Conservation (phyloP, 1,140 invertebrate species). For the Atopsyche davidsoni region DNA sequence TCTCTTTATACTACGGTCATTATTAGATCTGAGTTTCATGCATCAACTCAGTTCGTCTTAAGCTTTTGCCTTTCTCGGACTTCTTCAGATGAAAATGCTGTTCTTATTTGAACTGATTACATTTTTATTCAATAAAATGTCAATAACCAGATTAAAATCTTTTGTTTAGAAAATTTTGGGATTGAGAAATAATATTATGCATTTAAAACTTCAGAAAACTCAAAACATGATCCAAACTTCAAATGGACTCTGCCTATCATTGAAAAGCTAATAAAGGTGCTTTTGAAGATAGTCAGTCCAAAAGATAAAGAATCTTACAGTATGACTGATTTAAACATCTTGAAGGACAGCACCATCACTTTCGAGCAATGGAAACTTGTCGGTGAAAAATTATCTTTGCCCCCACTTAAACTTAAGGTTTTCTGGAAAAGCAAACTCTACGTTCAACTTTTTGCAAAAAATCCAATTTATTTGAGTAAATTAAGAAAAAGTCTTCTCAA, state of each 20-base stretch:
- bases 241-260: slow-evolving; percentile 17
- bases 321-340: slow-evolving; percentile 2
- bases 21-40: neutral
- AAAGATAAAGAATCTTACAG: neutral
- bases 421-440: slow-evolving; percentile 23
- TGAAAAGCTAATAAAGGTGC: slow-evolving; percentile 8
- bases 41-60: neutral
- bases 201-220: no score
- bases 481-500: slow-evolving; percentile 14
- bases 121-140: neutral
- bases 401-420: slow-evolving; percentile 14
- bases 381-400: slow-evolving; percentile 11
- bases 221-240: no score
- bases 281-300: slow-evolving; percentile 1
- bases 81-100: neutral
- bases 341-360: slow-evolving; percentile 6
- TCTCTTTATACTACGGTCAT: neutral
- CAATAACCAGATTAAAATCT: no score
- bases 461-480: slow-evolving; percentile 8
- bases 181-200: no score
- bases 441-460: slow-evolving; percentile 17
- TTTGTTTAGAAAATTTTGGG: no score
- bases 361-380: slow-evolving; percentile 9
- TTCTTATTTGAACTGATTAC: neutral
- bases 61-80: neutral